Evolutionary conservation across 1,140 invertebrate species (phyloP), one percentile per base, ranked within the genome.

Genomic region (Eciton burchellii): DNA sequence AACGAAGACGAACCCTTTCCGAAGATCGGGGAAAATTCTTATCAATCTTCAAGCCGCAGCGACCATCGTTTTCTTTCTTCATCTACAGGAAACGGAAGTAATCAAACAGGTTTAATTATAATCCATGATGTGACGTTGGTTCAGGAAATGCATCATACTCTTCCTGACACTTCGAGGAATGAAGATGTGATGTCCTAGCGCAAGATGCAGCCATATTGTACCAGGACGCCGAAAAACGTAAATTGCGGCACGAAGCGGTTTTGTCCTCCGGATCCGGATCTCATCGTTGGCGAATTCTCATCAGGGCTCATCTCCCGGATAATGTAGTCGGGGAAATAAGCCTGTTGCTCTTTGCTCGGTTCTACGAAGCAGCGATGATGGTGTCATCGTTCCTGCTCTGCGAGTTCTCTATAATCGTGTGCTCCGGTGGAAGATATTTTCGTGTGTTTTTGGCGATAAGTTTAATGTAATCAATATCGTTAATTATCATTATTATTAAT

Each of bases 201-300:
- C 83, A 81, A 85, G 72, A 90, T 47, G 9, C 89, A 90, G 89
- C 89, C 89, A 90, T 89, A 84, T 90, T 84, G 70, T 71, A 70
- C 57, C 68, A 71, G 89, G 82, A 76, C 82, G 66, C 62, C 47
- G 43, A 62, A 68, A 43, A 83, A 14, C 35, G 16, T 56, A 1
- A 47, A 60, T 0, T 14, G 24, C 49, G 19, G 19, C 16, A 9
- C 4, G 49, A 84, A 82, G 26, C 0, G 16, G 24, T 21, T 49
- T 35, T 68, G 77, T 59, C 35, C 68, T 63, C 43, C 26, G 52
- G n/a, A 68, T 68, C 52, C 43, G 21, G 6, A 79, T 79, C 63
- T 77, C 49, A 14, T 14, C n/a, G 21, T 66, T 62, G 57, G 16
- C 47, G 21, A 21, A 66, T 12, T 45, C 43, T 9, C 26, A 16